A percentile compares a stretch with the other conserved stretches of the same genome.
Conservation (phyloP, 2,113 vertebrate genomes). For the Baryphthengus martii region DNA sequence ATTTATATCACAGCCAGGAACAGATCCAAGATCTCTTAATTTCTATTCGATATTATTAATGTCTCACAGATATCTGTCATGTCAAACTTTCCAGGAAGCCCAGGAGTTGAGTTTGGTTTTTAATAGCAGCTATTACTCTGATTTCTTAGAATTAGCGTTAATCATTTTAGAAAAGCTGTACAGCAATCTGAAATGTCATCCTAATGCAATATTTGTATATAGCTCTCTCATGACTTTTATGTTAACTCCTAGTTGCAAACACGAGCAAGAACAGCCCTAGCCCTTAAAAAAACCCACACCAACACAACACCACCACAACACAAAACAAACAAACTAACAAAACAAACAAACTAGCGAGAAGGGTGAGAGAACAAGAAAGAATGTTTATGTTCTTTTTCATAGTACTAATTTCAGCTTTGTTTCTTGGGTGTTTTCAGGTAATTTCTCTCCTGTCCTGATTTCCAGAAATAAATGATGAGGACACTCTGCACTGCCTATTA, state of each 20-base stretch:
- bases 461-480: neutral
- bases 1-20: conserved; percentile 3
- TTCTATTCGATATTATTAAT: conserved; percentile 52
- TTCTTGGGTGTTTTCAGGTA: neutral
- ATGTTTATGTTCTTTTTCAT: neutral
- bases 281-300: neutral
- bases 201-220: conserved; percentile 52
- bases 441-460: neutral
- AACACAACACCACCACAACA: too few species aligned
- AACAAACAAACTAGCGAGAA: neutral
- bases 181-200: conserved; percentile 55
- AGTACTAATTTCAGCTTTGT: neutral
- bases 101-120: conserved; percentile 33
- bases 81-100: conserved; percentile 63
- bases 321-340: too few species aligned
- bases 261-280: neutral
- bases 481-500: neutral
- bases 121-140: conserved; percentile 64
- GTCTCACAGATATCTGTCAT: conserved; percentile 49
- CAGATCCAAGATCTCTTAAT: conserved; percentile 19
- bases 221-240: neutral
- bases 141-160: conserved; percentile 66
- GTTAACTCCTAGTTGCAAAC: neutral
- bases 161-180: conserved; percentile 58
- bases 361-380: neutral